Base-by-base conservation (phyloP, 1,140 invertebrate genomes). In the Drosophila kohkoa region DNA sequence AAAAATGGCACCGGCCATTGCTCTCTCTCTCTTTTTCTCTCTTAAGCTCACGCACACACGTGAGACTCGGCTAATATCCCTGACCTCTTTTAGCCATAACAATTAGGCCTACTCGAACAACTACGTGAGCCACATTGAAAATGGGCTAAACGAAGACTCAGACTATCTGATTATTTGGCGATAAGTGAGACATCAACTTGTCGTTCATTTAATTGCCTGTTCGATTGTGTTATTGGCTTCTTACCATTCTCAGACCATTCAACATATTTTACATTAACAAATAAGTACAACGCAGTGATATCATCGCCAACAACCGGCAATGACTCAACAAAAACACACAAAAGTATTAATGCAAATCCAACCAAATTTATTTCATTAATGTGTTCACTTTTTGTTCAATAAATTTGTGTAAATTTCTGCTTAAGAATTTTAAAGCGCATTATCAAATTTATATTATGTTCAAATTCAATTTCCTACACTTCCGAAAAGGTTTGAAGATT, bases 121-220 rank as follows among this genome's bases (percentile, higher is more conserved):
- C 66, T 87, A 86, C 82, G 82, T 87, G 82, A 82, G 75, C 68
- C 82, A 82, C 82, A 86, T 87, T 86, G 76, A 87, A 79, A 82
- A 76, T 73, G 15, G 69, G 48, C 79, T 82, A 67, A 69, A 66
- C 59, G 54, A 49, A 57, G 49, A 35, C 49, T 65, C 16, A 51
- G 65, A 55, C 45, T 1, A 20, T 25, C 3, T 35, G 35, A 20
- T 43, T 57, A 57, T 41, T 16, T 16, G 1, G 7, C 8, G 54
- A 57, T 57, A 57, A 57, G 35, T 57, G 32, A 20, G 54, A 41
- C 3, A 41, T 41, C 15, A 57, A 30, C 20, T 59, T 54, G 54
- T 41, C 5, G 54, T 41, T 11, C 49, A 28, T 16, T 52, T 28
- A 30, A 48, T 48, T 48, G 16, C 35, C 6, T n/a, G 4, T 10